Percentiles rank a stretch among this genome's conserved stretches.
Conservation (phyloP, 2,888 invertebrate species). For the Heteromurus nitidus region DNA sequence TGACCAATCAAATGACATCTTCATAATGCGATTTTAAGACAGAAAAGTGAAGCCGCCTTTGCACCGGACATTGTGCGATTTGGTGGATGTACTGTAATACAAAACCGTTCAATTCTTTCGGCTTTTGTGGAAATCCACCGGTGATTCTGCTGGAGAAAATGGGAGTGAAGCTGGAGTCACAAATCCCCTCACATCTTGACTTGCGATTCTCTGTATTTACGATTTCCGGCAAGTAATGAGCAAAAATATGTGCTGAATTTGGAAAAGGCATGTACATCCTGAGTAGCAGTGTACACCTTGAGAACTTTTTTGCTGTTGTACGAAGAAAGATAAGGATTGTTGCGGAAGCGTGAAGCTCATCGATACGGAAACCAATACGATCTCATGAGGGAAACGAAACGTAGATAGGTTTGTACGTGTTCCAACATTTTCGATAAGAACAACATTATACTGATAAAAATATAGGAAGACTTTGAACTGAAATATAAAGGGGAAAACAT, state of each 20-base stretch:
- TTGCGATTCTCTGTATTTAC: neutral
- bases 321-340: neutral
- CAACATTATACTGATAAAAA: neutral
- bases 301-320: too few relatives aligned
- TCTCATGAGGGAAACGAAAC: constrained; percentile 1
- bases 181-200: neutral
- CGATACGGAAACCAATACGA: constrained; percentile 15
- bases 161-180: too few relatives aligned
- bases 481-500: neutral
- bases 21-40: neutral
- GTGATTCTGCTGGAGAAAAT: too few relatives aligned
- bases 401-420: neutral
- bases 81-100: too few relatives aligned
- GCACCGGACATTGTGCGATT: neutral
- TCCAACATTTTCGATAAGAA: neutral
- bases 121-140: too few relatives aligned
- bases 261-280: neutral
- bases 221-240: neutral
- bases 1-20: too few relatives aligned
- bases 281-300: neutral
- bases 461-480: constrained; percentile 1
- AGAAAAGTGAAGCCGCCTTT: neutral
- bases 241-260: neutral
- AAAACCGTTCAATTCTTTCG: too few relatives aligned
- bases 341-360: neutral